Conservation (phyloP, 1,140 invertebrate genomes). For the Drosophila orosa region DNA sequence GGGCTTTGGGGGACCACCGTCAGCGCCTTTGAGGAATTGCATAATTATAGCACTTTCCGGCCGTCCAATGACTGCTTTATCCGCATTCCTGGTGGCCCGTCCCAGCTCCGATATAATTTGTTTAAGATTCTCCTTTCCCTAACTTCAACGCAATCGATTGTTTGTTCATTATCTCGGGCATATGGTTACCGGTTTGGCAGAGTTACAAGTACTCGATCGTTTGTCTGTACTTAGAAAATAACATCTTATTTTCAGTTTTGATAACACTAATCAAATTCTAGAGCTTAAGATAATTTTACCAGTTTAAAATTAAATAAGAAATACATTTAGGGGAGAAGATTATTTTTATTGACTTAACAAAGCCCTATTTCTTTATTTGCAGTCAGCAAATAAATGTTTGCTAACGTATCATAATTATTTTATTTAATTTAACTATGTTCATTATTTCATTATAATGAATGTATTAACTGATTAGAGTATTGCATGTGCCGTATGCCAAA, state of each 20-base stretch:
- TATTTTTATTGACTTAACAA: background rate
- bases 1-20: slow-evolving; percentile 62
- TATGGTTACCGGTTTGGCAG: slow-evolving; percentile 1
- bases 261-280: background rate
- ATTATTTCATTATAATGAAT: background rate
- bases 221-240: background rate
- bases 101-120: slow-evolving; percentile 63
- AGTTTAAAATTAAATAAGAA: background rate
- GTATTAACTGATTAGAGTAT: slow-evolving; percentile 42
- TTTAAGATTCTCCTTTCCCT: slow-evolving; percentile 46
- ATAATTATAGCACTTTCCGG: slow-evolving; percentile 80
- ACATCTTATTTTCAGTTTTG: background rate
- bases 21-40: slow-evolving; percentile 83
- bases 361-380: background rate
- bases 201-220: background rate
- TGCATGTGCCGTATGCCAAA: slow-evolving; percentile 11
- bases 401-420: background rate
- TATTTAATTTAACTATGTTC: background rate
- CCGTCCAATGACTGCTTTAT: slow-evolving; percentile 37
- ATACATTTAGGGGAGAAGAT: background rate
- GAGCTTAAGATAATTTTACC: background rate
- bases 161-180: slow-evolving; percentile 42
- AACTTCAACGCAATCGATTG: slow-evolving; percentile 38
- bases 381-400: background rate
- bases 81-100: slow-evolving; percentile 54